Evolutionary conservation across 2,888 invertebrate species (phyloP).

Genomic region (Limnephilus auricula): DNA sequence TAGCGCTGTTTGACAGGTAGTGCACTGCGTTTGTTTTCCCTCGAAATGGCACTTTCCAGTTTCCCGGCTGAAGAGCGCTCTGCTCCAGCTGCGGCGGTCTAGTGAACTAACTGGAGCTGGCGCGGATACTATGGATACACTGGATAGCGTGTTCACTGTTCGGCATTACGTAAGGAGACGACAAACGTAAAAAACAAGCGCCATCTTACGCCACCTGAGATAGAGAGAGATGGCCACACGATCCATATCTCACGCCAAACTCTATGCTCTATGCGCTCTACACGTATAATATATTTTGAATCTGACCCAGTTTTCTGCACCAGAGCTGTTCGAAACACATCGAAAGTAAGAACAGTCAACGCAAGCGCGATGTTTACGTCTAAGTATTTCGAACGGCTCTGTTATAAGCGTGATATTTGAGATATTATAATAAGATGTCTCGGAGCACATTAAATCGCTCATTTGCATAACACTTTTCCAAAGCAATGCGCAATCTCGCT

Average conservation of each 20-base stretch:
- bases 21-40: constrained; percentile 40
- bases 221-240: constrained; percentile 35
- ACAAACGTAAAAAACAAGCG: constrained; percentile 35
- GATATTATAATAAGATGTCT: not conserved
- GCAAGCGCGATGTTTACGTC: not conserved
- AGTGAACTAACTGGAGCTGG: constrained; percentile 12
- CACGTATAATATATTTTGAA: constrained; percentile 10
- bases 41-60: constrained; percentile 25
- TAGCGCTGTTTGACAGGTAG: constrained; percentile 20
- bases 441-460: not conserved
- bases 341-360: not conserved
- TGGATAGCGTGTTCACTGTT: constrained; percentile 8
- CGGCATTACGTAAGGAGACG: constrained; percentile 32
- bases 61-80: constrained; percentile 16
- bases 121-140: not conserved
- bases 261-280: not conserved
- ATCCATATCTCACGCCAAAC: constrained; percentile 41
- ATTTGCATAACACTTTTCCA: not conserved
- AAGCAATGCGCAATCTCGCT: not conserved
- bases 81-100: constrained; percentile 16
- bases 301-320: constrained; percentile 32
- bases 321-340: not conserved
- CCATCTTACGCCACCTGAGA: constrained; percentile 42
- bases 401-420: not conserved
- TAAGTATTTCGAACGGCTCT: not conserved